A percentile compares a stretch with the other conserved stretches of the same genome.
These are phyloP conservation scores for Hymenochirus boettgeri DNA, from an alignment of 2,113 vertebrate genomes.

Conservation along the genomic window DNA sequence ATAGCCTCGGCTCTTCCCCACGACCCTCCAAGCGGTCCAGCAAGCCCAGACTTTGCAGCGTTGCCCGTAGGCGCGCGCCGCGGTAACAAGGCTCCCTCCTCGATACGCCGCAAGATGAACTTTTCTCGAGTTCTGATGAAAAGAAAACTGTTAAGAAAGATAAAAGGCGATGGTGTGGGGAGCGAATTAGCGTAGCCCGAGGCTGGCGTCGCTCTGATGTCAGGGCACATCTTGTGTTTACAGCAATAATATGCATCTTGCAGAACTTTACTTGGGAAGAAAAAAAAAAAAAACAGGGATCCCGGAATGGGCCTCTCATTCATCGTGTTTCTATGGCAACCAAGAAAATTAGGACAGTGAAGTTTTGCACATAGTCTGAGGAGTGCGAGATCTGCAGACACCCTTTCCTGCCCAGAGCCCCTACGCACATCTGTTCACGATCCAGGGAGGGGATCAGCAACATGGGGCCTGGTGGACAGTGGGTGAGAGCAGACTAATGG, in stretches of 20 bases:
- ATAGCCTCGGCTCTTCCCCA: no score
- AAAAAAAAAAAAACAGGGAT: slow-evolving; percentile 12
- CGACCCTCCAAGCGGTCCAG: no score
- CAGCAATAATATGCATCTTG: slow-evolving; percentile 35
- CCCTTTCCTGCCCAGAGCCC: neutral
- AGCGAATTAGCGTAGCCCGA: neutral
- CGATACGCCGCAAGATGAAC: neutral
- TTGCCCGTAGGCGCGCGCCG: no score
- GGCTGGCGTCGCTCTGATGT: slow-evolving; percentile 1
- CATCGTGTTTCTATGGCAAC: slow-evolving; percentile 38
- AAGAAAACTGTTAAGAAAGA: neutral
- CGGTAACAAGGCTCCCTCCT: neutral
- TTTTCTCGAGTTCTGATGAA: slow-evolving; percentile 9
- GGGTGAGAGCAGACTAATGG: no score
- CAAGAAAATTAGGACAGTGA: slow-evolving; percentile 32
- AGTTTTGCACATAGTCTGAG: slow-evolving; percentile 21
- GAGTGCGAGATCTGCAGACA: neutral
- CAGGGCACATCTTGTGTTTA: slow-evolving; percentile 20
- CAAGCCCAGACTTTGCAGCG: no score
- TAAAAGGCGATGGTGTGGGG: neutral
- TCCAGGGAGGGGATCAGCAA: no score
- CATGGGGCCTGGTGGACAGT: no score
- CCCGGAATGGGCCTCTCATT: slow-evolving; percentile 15
- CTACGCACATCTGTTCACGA: rapidly evolving
- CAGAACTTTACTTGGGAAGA: slow-evolving; percentile 29